These are phyloP conservation scores for Enoplosus armatus DNA, from an alignment of 2,797 vertebrate genomes.

Conservation along the genomic window DNA sequence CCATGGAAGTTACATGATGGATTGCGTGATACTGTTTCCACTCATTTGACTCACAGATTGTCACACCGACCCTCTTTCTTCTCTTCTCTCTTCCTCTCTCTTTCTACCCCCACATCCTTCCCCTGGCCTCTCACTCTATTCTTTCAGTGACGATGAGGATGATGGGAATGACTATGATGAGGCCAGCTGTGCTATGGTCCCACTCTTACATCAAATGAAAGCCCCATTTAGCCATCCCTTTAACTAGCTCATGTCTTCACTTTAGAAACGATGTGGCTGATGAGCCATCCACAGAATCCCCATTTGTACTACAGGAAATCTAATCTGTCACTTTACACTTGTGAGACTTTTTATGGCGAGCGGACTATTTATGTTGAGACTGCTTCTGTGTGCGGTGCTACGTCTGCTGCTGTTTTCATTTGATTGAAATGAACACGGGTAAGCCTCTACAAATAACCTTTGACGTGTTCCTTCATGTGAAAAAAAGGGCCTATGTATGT, in stretches of 20 bases:
- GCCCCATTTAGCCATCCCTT: constrained; percentile 22
- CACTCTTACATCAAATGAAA: constrained; percentile 36
- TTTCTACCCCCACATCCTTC: not conserved
- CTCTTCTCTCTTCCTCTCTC: not conserved
- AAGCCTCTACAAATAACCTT: constrained; percentile 65
- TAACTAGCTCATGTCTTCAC: constrained; percentile 51
- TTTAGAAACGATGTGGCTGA: constrained; percentile 42
- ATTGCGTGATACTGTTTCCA: not conserved
- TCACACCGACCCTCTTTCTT: not conserved
- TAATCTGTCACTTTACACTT: constrained; percentile 65
- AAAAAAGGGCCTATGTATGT: constrained; percentile 31
- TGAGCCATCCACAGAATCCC: constrained; percentile 38
- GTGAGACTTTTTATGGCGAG: constrained; percentile 43
- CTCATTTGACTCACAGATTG: constrained; percentile 29
- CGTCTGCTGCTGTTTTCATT: constrained; percentile 61
- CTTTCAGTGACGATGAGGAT: constrained; percentile 23
- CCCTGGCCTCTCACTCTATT: not conserved
- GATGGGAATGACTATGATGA: not conserved
- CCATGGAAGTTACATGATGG: not conserved
- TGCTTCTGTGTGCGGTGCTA: constrained; percentile 52
- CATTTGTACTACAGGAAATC: constrained; percentile 64
- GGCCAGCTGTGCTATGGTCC: constrained; percentile 5
- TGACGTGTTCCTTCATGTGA: constrained; percentile 36
- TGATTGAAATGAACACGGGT: constrained; percentile 31
- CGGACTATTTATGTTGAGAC: constrained; percentile 72